These are phyloP conservation scores for Synanthedon myopaeformis DNA, from an alignment of 2,888 invertebrate genomes.

Conservation along the genomic window DNA sequence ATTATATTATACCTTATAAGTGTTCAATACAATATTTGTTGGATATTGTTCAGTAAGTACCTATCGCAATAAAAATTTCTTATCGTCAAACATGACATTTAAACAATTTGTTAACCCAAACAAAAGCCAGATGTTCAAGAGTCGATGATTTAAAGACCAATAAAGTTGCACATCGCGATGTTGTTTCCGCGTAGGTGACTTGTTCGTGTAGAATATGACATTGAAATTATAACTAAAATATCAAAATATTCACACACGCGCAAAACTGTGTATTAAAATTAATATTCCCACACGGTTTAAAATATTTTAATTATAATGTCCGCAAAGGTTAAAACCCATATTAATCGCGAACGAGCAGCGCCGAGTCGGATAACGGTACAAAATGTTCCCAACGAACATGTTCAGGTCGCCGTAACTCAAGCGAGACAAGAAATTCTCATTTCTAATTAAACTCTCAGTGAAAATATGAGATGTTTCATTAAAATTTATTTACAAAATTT, in stretches of 20 bases:
- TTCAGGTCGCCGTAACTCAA: conserved; percentile 17
- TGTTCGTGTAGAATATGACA: conserved; percentile 54
- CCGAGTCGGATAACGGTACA: conserved; percentile 56
- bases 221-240: conserved; percentile 44
- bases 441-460: background rate
- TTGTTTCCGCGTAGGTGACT: conserved; percentile 56
- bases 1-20: background rate
- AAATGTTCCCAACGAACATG: conserved; percentile 29
- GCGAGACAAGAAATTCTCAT: conserved; percentile 1
- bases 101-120: conserved; percentile 12
- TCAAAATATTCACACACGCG: conserved; percentile 35
- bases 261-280: background rate
- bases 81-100: background rate
- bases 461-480: background rate
- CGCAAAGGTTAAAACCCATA: background rate
- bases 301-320: background rate
- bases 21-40: too few relatives aligned
- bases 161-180: conserved; percentile 33
- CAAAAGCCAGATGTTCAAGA: conserved; percentile 42
- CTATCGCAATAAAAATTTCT: background rate
- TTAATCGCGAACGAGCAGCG: conserved; percentile 20
- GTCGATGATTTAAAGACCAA: conserved; percentile 42
- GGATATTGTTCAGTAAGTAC: background rate
- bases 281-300: background rate
- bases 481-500: background rate